Base-by-base conservation (phyloP, 2,113 vertebrate species). In the Mohoua ochrocephala region DNA sequence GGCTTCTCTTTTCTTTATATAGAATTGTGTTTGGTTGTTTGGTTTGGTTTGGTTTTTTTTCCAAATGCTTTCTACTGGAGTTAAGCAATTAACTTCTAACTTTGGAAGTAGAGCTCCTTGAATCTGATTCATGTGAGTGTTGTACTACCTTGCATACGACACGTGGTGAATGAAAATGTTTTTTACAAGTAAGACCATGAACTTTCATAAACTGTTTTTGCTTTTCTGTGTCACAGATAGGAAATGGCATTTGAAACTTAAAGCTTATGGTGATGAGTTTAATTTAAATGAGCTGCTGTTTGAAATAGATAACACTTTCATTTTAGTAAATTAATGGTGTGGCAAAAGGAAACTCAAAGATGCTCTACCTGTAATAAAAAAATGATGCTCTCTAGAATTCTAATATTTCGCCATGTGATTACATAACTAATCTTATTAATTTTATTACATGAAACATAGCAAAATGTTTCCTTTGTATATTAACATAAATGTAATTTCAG, bases 241-340 rank as follows among this genome's bases (percentile, higher is more conserved):
- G 64, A 87, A 97, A 91, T 65, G 42, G 50, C 82, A 97, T 98
- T 98, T 96, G 68, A 87, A 97, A 97, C 41, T 60, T 96, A 91
- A 95, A 89, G 91, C 86, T 97, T 94, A 73, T 84, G 71, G 65
- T 97, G 94, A 96, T 94, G 94, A 96, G 75, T 97, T 97, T 95
- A 96, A 98, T 97, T 98, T 97, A 97, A 97, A 98, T 97, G 91
- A 96, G 80, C 76, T 96, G 65, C 87, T 98, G 95, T 98, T 97
- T 97, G 95, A 98, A 97, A 95, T 53, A 97, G 96, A 97, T 97
- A 98, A 97, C 93, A 59, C 76, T 96, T 98, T 94, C 94, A 87
- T 96, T 97, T 97, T 78, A 94, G 69, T 74, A 97, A 95, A 94
- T 95, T 97, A 97, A 95, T 97, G 88, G 92, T 90, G 84, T 96